Evolutionary conservation across 2,888 invertebrate species (phyloP).

Genomic region (Acleris sparsana): DNA sequence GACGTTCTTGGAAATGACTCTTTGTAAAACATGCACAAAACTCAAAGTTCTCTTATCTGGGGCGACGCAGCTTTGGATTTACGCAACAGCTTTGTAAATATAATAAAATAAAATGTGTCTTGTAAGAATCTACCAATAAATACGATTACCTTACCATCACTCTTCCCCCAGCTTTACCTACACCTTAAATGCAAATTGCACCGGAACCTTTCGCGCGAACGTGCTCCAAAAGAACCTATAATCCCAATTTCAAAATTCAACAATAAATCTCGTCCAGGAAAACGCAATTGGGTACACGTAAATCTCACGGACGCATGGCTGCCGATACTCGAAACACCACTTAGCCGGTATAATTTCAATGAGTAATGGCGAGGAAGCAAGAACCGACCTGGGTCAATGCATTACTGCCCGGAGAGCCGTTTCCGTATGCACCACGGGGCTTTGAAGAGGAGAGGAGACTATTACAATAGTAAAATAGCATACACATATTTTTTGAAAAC

Average conservation of each 20-base stretch:
- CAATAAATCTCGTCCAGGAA: conserved; percentile 55
- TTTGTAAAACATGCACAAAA: no score
- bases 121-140: no score
- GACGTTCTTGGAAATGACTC: no score
- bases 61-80: no score
- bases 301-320: conserved; percentile 51
- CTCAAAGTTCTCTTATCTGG: no score
- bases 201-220: conserved; percentile 2
- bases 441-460: conserved; percentile 12
- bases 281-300: conserved; percentile 33
- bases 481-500: no score
- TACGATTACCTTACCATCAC: no score
- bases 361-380: conserved; percentile 64
- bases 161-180: no score
- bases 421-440: conserved; percentile 54
- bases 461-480: not conserved
- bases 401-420: conserved; percentile 61
- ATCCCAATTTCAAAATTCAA: conserved; percentile 54
- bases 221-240: conserved; percentile 39
- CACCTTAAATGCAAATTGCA: conserved; percentile 1
- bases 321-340: conserved; percentile 76
- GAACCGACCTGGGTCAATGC: conserved; percentile 72
- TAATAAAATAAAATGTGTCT: no score
- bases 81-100: no score
- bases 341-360: conserved; percentile 80